Evolutionary conservation across 2,888 invertebrate genomes (phyloP).

Genomic region (Apoderus coryli): DNA sequence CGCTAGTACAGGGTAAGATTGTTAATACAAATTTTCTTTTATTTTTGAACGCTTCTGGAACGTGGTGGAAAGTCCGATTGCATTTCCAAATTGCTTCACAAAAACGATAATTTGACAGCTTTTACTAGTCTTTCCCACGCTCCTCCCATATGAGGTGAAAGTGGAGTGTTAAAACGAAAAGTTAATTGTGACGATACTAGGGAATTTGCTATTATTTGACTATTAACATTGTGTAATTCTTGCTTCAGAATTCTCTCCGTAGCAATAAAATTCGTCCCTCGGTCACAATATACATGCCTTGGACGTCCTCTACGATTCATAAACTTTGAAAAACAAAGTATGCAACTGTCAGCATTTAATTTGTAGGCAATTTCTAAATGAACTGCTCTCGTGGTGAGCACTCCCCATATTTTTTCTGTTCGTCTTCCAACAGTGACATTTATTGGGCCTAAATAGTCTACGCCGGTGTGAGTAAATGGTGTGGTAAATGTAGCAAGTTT

Average conservation of each 20-base stretch:
- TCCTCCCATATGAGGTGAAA: conserved; percentile 1
- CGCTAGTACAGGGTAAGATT: no score
- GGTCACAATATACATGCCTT: conserved; percentile 8
- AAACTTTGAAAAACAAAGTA: conserved; percentile 4
- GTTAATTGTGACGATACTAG: background rate
- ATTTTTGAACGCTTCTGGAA: no score
- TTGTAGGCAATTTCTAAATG: conserved; percentile 5
- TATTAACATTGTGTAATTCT: no score
- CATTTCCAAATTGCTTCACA: no score
- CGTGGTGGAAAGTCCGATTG: no score
- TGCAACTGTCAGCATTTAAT: no score
- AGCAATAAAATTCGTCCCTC: conserved; percentile 7
- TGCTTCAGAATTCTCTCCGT: conserved; percentile 4
- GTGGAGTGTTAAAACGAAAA: conserved; percentile 1
- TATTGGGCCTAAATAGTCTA: no score
- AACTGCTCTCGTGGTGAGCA: conserved; percentile 9
- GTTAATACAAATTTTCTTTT: no score
- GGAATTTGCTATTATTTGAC: background rate
- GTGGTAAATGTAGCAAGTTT: conserved; percentile 5
- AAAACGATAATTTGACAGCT: background rate
- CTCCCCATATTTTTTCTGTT: conserved; percentile 10
- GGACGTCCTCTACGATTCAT: conserved; percentile 9
- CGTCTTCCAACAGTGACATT: conserved; percentile 11
- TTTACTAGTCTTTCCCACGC: conserved; percentile 1
- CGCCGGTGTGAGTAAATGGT: conserved; percentile 10